phyloP scores from a whole-genome alignment of 2,797 vertebrate species.

The Austrolebias charrua region DNA sequence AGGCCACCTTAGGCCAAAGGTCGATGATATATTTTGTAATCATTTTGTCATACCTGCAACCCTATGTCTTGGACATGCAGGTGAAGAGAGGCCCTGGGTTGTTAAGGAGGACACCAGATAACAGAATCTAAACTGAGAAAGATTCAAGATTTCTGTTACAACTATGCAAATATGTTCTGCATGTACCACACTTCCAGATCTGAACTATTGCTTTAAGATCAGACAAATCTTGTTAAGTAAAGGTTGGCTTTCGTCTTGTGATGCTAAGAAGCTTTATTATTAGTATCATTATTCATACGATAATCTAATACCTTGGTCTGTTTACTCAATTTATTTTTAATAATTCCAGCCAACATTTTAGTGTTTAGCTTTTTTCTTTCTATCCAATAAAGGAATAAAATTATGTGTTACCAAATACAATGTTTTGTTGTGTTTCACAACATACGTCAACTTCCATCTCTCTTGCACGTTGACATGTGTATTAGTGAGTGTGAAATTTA shows the following conservation, averaged over 20 bases:
- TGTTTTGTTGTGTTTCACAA: conserved; percentile 19
- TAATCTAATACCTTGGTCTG: background rate
- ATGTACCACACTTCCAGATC: no score
- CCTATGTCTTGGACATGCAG: no score
- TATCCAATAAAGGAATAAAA: background rate
- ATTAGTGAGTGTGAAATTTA: conserved; percentile 23
- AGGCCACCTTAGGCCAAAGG: no score
- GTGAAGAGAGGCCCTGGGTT: no score
- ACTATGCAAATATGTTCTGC: no score
- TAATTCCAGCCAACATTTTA: background rate
- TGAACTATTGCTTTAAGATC: conserved; percentile 7
- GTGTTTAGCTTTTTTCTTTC: background rate
- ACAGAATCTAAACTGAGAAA: no score
- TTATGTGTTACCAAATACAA: conserved; percentile 1
- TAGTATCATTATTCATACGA: background rate
- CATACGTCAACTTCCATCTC: conserved; percentile 21
- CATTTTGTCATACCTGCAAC: no score
- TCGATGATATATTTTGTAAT: no score
- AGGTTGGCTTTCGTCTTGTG: conserved; percentile 23
- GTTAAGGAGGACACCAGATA: no score
- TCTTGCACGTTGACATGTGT: conserved; percentile 26
- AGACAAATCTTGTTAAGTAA: conserved; percentile 24
- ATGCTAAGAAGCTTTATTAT: conserved; percentile 20
- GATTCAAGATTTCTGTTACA: no score
- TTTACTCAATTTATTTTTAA: conserved; percentile 10